Evolutionary conservation across 1,140 invertebrate species (phyloP).

Genomic region (Tetragonula clypearis): DNA sequence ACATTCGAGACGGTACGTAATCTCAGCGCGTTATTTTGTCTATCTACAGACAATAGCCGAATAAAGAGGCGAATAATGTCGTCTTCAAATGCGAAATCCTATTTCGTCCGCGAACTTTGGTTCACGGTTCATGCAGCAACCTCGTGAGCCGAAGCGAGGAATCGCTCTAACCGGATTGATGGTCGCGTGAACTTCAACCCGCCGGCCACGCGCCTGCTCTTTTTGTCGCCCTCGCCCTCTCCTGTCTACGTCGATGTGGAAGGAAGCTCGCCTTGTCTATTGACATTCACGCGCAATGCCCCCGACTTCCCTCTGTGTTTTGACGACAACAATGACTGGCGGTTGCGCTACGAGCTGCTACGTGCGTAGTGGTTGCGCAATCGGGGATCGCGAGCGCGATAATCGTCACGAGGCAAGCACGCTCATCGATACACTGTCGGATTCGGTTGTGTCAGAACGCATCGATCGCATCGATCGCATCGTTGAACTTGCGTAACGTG

Average conservation of each 20-base stretch:
- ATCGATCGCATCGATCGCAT: neutral
- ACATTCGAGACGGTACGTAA: no score
- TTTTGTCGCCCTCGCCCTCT: neutral
- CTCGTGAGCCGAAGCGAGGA: neutral
- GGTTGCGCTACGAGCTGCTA: neutral
- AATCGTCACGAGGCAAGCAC: neutral
- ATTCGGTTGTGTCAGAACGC: conserved; percentile 13
- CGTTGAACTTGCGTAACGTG: neutral
- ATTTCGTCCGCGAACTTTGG: neutral
- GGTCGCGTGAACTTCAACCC: conserved; percentile 22
- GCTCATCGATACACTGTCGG: no score
- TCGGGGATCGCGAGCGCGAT: neutral
- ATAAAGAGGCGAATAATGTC: neutral
- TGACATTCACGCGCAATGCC: conserved; percentile 28
- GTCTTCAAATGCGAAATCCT: neutral
- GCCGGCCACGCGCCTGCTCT: neutral
- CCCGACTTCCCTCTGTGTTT: neutral
- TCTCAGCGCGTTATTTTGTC: no score
- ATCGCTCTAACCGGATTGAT: conserved; percentile 10
- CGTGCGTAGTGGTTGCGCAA: neutral
- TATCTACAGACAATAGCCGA: neutral
- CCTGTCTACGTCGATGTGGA: no score
- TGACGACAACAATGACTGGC: conserved; percentile 33
- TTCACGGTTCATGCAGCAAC: neutral
- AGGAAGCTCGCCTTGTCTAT: neutral